Evolutionary conservation across 2,888 invertebrate species (phyloP).

Genomic region (Helleia helle): DNA sequence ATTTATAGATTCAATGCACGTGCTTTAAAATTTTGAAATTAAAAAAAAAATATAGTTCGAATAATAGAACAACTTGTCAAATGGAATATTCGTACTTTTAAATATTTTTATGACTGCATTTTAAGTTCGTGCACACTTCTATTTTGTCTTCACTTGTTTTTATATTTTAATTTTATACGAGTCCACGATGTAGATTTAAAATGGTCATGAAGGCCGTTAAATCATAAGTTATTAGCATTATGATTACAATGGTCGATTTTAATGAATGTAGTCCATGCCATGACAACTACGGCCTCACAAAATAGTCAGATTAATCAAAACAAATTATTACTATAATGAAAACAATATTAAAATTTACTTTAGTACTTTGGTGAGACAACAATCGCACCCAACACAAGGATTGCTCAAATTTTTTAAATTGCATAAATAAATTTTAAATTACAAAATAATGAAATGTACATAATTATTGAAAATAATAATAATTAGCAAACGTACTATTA

Average conservation of each 20-base stretch:
- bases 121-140: background rate
- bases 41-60: too few relatives aligned
- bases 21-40: too few relatives aligned
- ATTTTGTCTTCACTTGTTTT: background rate
- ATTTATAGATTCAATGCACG: too few relatives aligned
- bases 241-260: conserved; percentile 1
- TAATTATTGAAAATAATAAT: background rate
- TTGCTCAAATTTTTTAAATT: background rate
- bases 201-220: conserved; percentile 9
- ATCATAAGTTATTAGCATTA: conserved; percentile 5
- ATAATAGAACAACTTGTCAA: too few relatives aligned
- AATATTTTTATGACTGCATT: too few relatives aligned
- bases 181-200: background rate
- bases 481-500: conserved; percentile 5
- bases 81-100: too few relatives aligned
- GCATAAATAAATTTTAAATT: background rate
- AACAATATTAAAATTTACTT: too few relatives aligned
- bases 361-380: background rate
- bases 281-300: background rate
- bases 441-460: background rate
- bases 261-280: conserved; percentile 3
- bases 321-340: too few relatives aligned
- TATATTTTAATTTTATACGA: too few relatives aligned
- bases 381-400: background rate
- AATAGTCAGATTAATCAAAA: background rate